Conservation (phyloP, 2,113 vertebrate species). For the Brachyhypopomus gauderio region DNA sequence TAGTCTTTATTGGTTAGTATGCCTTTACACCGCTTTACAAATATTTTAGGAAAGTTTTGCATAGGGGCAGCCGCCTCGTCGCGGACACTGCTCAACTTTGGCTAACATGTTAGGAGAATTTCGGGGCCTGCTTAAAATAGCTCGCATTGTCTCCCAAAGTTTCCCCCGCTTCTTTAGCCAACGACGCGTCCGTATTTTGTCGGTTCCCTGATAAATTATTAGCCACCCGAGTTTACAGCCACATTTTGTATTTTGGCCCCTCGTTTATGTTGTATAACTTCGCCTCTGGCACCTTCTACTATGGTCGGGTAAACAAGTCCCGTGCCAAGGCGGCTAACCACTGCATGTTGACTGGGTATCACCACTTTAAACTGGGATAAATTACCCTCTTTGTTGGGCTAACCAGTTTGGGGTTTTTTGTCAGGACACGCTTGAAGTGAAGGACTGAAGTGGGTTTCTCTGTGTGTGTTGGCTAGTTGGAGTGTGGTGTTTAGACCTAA, state of each 20-base stretch:
- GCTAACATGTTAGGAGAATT: background rate
- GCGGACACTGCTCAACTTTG: background rate
- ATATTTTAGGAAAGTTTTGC: conserved; percentile 72
- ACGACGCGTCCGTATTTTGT: conserved; percentile 47
- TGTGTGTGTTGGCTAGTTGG: no score
- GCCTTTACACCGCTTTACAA: conserved; percentile 69
- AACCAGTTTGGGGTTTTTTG: no score
- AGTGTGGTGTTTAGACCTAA: no score
- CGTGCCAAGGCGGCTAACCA: no score
- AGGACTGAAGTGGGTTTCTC: no score
- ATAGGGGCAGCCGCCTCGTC: background rate
- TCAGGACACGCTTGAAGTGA: no score
- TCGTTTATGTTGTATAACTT: no score
- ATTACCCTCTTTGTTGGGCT: no score
- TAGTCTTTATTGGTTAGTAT: conserved; percentile 84
- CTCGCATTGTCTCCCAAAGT: conserved; percentile 27
- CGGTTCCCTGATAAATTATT: conserved; percentile 20
- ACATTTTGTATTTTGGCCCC: background rate
- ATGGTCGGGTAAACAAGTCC: background rate
- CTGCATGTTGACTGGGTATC: no score
- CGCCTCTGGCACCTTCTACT: background rate
- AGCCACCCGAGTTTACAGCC: background rate
- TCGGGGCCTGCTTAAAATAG: conserved; percentile 24
- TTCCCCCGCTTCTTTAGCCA: conserved; percentile 24
- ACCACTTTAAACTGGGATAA: no score